Base-by-base conservation (phyloP, 2,797 vertebrate species). In the Falco naumanni region DNA sequence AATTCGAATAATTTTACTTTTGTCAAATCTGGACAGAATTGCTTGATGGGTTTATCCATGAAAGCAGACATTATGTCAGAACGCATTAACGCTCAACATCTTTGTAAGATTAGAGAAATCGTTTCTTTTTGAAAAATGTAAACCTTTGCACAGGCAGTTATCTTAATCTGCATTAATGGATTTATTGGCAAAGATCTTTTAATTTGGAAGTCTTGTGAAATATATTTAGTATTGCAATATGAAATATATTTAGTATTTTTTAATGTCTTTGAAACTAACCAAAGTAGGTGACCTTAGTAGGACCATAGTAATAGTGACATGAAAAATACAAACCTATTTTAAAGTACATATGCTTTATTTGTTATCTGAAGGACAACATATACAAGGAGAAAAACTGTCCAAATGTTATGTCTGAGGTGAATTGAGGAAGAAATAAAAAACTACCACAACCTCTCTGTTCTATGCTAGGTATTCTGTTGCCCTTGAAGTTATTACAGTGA, bases 51-150 rank as follows among this genome's bases (percentile, higher is more conserved):
- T 97, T 96, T 96, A 94, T 96, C 95, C 45, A 14, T 39, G 92
- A 90, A 93, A 92, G 17, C 59, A 93, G 83, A 63, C 29, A 4
- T 31, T 75, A 17, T 89, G 57, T 92, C 85, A 94, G 90, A 91
- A 91, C 84, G 53, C 29, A 70, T 95, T 96, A 82, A 92, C 11
- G 24, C 93, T 84, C 82, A 87, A 65, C 76, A 57, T 34, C 39
- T 89, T 96, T 70, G 84, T 54, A 83, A 90, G 87, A 57, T 87
- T 96, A 96, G 82, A 95, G 53, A 96, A 96, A 94, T 93, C 51
- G 61, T 78, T 95, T 70, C 76, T 93, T 96, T 96, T 95, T 83
- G 53, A 95, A 97, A 97, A 94, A 88, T 90, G 31, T 87, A 90
- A 97, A 83, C 63, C 31, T 87, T 88, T 80, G 33, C 71, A 24